Base-by-base conservation (phyloP, 2,888 invertebrate species). In the Cryptus armator region DNA sequence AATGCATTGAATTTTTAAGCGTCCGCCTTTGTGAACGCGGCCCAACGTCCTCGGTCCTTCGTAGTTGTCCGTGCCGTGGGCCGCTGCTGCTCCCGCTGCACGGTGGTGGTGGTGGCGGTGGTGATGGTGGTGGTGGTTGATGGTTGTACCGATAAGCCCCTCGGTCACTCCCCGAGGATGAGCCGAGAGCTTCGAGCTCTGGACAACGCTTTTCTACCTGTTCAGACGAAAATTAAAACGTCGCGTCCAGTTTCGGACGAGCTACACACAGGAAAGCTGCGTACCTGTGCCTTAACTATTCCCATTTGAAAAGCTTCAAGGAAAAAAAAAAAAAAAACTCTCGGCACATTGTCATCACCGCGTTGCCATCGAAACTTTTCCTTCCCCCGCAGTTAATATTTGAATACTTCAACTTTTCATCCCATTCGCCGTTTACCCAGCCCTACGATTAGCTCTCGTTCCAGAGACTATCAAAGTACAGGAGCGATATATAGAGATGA, bases 1-100 rank as follows among this genome's bases (percentile, higher is more conserved):
- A 93, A 93, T 93, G 93, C 93, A 93, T 93, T 93, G 93, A 93
- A 93, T 93, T 93, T 93, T 93, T 91, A 92, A 93, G 93, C 90
- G 89, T 67, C 43, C 83, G 86, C 88, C 90, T 92, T 91, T 91
- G 90, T 91, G 87, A 84, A 68, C 56, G 56, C 51, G 9, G 81
- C 51, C 37, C 78, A 76, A 74, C 83, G 71, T 77, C 80, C 80
- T 78, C 82, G 76, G 66, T 76, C 71, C 81, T 83, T 84, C 81
- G 79, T 64, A 75, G 72, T 82, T 86, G 84, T 74, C 80, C 81
- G 76, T 66, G 56, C 51, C 48, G 48, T 24, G 24, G 24, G 24
- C 48, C 24, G 37, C 19, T n/a, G 51, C 37, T 43, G 53, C 51
- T 51, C 24, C 81, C 67, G 77, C 85, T 83, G 86, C 24, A 24